Evolutionary conservation across 2,113 vertebrate species (phyloP).

Genomic region (Zapornia atra): DNA sequence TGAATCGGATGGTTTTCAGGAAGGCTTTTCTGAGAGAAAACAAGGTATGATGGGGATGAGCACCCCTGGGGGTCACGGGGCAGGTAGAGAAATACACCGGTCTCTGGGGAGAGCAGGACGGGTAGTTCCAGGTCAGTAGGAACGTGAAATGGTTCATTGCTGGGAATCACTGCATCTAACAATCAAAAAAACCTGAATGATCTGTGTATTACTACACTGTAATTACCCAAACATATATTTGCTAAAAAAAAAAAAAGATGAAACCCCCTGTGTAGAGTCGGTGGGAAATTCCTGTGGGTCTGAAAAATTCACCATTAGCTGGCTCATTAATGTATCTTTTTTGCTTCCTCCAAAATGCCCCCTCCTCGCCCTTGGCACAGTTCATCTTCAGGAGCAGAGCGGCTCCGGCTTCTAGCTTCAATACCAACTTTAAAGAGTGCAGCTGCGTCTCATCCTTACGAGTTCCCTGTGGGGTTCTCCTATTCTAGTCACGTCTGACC

Average conservation of each 20-base stretch:
- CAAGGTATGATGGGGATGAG: accelerated
- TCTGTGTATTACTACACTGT: background rate
- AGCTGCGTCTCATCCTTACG: background rate
- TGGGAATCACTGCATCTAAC: background rate
- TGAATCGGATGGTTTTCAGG: background rate
- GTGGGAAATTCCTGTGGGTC: slow-evolving; percentile 3
- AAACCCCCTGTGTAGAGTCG: background rate
- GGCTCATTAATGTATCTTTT: background rate
- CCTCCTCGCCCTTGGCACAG: background rate
- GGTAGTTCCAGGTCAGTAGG: background rate
- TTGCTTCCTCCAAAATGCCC: background rate
- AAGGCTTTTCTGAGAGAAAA: background rate
- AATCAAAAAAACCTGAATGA: background rate
- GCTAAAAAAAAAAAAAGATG: background rate
- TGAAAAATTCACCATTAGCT: background rate
- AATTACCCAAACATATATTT: background rate
- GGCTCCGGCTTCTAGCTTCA: background rate
- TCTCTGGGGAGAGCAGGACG: accelerated
- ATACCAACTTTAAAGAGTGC: background rate
- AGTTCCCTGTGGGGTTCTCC: slow-evolving; percentile 29
- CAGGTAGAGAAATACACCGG: background rate
- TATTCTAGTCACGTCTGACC: slow-evolving; percentile 51
- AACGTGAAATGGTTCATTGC: background rate
- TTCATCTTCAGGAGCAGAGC: background rate
- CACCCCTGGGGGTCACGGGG: background rate